Percentiles rank a stretch among this genome's conserved stretches.
phyloP scores from a whole-genome alignment of 1,140 invertebrate species.

The Drosophila fuyamai region DNA sequence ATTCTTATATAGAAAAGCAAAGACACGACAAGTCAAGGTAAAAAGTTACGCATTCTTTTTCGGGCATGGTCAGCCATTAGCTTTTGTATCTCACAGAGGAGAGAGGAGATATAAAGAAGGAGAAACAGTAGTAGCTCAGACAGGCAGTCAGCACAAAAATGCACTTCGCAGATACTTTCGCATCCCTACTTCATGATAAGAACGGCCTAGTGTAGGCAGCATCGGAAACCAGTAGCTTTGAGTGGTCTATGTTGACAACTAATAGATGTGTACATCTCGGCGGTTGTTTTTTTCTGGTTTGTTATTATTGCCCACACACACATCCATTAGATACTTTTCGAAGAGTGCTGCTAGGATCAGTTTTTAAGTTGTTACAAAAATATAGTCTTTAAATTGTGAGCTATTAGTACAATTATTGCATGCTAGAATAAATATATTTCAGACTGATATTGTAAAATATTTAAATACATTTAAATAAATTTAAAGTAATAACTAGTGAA shows the following conservation, averaged over 20 bases:
- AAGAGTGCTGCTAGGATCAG: background rate
- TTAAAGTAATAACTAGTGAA: no score
- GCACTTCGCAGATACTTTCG: conserved; percentile 34
- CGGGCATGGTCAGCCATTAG: conserved; percentile 44
- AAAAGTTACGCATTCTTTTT: conserved; percentile 71
- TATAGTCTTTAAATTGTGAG: no score
- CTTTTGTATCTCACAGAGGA: conserved; percentile 35
- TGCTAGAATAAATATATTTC: no score
- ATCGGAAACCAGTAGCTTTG: conserved; percentile 15
- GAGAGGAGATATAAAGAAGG: background rate
- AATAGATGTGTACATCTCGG: conserved; percentile 17
- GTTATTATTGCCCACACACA: conserved; percentile 10
- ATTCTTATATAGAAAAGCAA: conserved; percentile 34
- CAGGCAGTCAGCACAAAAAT: conserved; percentile 33
- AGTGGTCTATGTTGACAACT: conserved; percentile 25
- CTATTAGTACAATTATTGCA: no score
- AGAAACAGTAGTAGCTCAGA: background rate
- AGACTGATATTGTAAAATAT: no score
- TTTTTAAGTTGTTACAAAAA: no score
- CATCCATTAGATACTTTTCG: conserved; percentile 1
- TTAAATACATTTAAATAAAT: no score
- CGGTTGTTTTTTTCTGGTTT: conserved; percentile 5
- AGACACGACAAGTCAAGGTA: conserved; percentile 72
- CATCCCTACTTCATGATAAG: conserved; percentile 31
- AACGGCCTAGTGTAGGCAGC: conserved; percentile 35